Conservation (phyloP, 2,113 vertebrate species). For the Isichthys henryi region DNA sequence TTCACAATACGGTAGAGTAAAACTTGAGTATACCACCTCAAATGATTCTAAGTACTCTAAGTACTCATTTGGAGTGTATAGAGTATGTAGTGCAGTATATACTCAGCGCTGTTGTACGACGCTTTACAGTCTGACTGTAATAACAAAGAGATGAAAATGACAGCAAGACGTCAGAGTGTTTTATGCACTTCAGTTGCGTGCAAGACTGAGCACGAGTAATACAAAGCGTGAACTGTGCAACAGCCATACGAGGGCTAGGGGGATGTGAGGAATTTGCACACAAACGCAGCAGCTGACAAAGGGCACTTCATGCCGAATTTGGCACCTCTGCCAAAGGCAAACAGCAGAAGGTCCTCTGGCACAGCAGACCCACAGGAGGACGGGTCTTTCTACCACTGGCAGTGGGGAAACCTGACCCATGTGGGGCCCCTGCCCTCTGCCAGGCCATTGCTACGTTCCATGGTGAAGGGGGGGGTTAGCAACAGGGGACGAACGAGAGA, state of each 20-base stretch:
- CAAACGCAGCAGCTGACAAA: constrained; percentile 2
- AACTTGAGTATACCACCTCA: neutral
- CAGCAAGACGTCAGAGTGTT: neutral
- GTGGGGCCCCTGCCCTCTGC: neutral
- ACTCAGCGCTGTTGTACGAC: neutral
- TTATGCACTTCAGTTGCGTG: neutral
- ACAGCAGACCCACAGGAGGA: neutral
- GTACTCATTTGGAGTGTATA: neutral
- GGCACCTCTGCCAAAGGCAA: constrained; percentile 1
- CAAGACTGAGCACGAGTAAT: neutral
- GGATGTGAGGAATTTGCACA: constrained; percentile 7
- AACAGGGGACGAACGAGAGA: neutral
- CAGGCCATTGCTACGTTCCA: neutral
- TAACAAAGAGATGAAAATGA: neutral
- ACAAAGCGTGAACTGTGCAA: constrained; percentile 4
- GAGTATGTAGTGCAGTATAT: neutral
- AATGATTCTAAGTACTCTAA: too few species aligned
- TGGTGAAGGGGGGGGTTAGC: neutral
- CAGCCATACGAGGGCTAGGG: neutral
- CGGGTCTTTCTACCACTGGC: neutral
- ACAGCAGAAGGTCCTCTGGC: neutral
- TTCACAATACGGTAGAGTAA: neutral
- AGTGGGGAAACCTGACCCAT: neutral
- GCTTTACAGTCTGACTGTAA: neutral
- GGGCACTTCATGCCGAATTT: neutral